Percentiles rank a stretch among this genome's conserved stretches.
These are phyloP conservation scores for Cisticola juncidis DNA, from an alignment of 2,113 vertebrate genomes.

Conservation along the genomic window DNA sequence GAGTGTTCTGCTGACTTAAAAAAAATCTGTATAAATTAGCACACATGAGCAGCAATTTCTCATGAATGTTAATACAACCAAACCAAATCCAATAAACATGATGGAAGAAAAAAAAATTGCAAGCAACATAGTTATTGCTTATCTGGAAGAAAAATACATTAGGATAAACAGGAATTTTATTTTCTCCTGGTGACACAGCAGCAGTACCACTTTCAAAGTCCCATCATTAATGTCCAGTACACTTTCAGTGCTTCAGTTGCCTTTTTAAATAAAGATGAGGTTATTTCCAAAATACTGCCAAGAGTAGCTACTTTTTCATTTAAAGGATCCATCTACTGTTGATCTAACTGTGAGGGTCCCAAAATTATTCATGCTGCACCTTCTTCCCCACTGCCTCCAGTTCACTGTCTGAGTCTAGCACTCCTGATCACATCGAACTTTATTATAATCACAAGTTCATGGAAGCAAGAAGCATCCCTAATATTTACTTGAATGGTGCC, in stretches of 20 bases:
- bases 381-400: neutral
- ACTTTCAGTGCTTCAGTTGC: neutral
- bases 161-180: neutral
- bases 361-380: neutral
- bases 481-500: neutral
- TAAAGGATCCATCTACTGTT: neutral
- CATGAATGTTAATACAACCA: constrained; percentile 38
- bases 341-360: neutral
- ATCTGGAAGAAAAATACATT: constrained; percentile 2
- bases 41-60: constrained; percentile 10
- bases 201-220: neutral
- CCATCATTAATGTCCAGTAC: neutral
- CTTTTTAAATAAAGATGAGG: neutral
- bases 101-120: neutral
- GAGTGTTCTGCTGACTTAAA: neutral
- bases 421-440: fast-evolving
- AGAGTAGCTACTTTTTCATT: neutral
- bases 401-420: neutral
- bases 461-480: neutral
- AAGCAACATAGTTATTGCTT: constrained; percentile 7
- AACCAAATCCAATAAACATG: constrained; percentile 1
- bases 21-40: neutral
- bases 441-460: neutral
- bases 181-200: neutral
- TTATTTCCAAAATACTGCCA: neutral